Evolutionary conservation across 1,140 invertebrate genomes (phyloP), one percentile per base, ranked within the genome.

Genomic region (Macrosteles quadrilineatus): DNA sequence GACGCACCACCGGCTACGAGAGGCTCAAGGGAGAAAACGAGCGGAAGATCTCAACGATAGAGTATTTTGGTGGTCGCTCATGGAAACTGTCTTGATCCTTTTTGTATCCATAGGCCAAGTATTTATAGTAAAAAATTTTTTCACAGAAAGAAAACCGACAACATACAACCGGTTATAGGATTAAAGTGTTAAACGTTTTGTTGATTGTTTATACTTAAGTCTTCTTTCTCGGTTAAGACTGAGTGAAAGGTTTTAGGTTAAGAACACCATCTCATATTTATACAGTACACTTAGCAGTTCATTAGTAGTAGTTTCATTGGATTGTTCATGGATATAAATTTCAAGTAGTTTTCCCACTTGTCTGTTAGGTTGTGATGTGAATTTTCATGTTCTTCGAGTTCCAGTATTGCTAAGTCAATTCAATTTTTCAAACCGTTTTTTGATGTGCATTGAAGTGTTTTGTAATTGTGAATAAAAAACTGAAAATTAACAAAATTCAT

Each of bases 31-130:
- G 31, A 88, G 97, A 43, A 96, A 96, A 78, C 86, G 95, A 57
- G 98, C 97, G 0, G 97, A 99, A 82, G 93, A 98, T 80, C 83
- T 99, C 11, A 98, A 98, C 77, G 91, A 95, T 78, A 86, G 93
- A 73, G 97, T 99, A 0, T 85, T 96, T 73, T 88, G 89, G 81
- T 99, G 96, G 96, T 97, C 97, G 0, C 81, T 95, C 6, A 86
- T 92, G 64, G 95, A 99, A 82, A 94, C 96, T 25, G 70, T 91
- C 0, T 88, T 93, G 29, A 90, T 99, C 73, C 78, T 99, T 0
- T 73, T 91, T 45, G 93, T 97, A 43, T 89, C 91, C 21, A 83
- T 98, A 67, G 88, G 89, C 12, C 97, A 99, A 84, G 96, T 99
- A 21, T 87, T 94, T 75, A 85, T 98, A 65, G 83, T 99, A 11